A percentile compares a stretch with the other conserved stretches of the same genome.
Conservation (phyloP, 2,888 invertebrate genomes). For the Pterostichus madidus region DNA sequence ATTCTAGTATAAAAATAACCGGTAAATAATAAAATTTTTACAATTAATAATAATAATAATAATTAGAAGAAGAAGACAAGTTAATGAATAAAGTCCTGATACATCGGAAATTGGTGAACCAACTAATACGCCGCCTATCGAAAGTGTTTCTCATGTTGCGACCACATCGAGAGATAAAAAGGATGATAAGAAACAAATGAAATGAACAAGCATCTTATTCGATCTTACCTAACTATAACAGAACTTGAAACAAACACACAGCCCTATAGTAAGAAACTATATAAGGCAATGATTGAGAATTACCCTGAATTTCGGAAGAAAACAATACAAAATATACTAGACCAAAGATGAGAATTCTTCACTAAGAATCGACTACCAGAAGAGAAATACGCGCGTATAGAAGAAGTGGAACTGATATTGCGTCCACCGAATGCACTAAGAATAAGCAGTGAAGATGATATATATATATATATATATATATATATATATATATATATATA, state of each 20-base stretch:
- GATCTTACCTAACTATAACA: not conserved
- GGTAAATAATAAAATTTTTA: too few relatives aligned
- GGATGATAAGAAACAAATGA: not conserved
- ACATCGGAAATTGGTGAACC: too few relatives aligned
- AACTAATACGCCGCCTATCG: not conserved
- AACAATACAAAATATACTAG: not conserved
- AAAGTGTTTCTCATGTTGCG: not conserved
- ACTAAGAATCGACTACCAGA: not conserved
- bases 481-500: too few relatives aligned
- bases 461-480: too few relatives aligned
- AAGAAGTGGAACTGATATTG: too few relatives aligned
- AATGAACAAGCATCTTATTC: not conserved
- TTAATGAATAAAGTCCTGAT: too few relatives aligned
- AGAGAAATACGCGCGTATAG: not conserved
- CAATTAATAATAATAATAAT: too few relatives aligned
- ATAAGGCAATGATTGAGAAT: not conserved
- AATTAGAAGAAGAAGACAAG: too few relatives aligned
- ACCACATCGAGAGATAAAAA: not conserved
- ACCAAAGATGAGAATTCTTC: not conserved
- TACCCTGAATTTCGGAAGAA: not conserved
- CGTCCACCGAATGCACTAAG: too few relatives aligned
- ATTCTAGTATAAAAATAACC: too few relatives aligned
- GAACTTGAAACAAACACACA: not conserved
- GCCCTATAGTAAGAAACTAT: conserved; percentile 4
- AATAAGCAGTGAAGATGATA: too few relatives aligned